phyloP scores from a whole-genome alignment of 2,888 invertebrate species.

The Cheilosia grossa region DNA sequence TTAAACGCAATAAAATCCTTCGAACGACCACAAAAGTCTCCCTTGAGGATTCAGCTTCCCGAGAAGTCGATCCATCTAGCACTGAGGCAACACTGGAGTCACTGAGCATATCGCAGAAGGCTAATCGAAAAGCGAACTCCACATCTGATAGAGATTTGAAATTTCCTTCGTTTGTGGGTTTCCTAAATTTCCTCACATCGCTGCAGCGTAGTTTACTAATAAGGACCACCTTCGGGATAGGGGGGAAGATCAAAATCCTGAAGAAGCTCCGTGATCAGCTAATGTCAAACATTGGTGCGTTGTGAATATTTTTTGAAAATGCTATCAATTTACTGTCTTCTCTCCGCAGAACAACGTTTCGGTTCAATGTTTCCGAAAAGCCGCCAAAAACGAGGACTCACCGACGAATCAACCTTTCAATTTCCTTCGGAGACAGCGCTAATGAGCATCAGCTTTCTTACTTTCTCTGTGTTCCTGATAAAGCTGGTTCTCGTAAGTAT shows the following conservation, averaged over 20 bases:
- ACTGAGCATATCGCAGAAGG: neutral
- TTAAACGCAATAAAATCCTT: conserved; percentile 74
- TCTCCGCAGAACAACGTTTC: conserved; percentile 46
- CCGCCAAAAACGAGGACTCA: conserved; percentile 79
- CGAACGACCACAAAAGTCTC: conserved; percentile 76
- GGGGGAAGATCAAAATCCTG: conserved; percentile 81
- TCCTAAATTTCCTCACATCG: conserved; percentile 80
- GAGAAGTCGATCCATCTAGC: conserved; percentile 17
- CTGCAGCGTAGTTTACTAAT: conserved; percentile 79
- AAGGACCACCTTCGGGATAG: conserved; percentile 79
- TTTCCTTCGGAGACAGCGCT: conserved; percentile 93
- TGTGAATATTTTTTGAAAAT: neutral
- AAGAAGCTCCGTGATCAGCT: conserved; percentile 84
- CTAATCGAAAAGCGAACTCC: conserved; percentile 10
- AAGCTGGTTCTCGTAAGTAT: conserved; percentile 90
- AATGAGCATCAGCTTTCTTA: conserved; percentile 92
- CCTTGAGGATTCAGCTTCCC: conserved; percentile 40
- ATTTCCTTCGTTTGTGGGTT: conserved; percentile 80
- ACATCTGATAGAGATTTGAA: conserved; percentile 54
- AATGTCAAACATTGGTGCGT: conserved; percentile 87
- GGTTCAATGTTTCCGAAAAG: conserved; percentile 61
- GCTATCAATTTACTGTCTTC: conserved; percentile 6
- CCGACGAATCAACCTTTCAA: conserved; percentile 86
- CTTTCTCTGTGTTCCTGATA: conserved; percentile 93
- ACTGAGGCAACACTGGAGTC: conserved; percentile 12